A percentile compares a stretch with the other conserved stretches of the same genome.
phyloP scores from a whole-genome alignment of 2,113 vertebrate genomes.

The Nanger granti region DNA sequence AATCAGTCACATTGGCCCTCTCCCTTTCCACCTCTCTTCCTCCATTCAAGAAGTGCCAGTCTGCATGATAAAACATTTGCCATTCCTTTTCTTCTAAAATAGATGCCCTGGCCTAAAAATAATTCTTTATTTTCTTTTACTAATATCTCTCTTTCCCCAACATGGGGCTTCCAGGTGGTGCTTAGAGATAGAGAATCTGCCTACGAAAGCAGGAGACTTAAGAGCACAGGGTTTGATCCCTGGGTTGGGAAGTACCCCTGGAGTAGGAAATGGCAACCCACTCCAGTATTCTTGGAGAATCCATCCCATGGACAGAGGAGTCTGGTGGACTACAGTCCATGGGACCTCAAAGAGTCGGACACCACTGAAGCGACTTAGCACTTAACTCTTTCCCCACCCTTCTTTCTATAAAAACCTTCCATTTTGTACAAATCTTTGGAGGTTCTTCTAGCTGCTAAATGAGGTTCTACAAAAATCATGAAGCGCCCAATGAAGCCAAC shows the following conservation, averaged over 20 bases:
- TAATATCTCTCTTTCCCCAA: neutral
- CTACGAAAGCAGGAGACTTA: neutral
- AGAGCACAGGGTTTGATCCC: neutral
- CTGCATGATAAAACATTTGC: neutral
- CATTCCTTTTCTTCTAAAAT: neutral
- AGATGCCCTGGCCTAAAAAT: neutral
- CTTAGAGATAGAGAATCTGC: neutral
- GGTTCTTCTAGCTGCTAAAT: neutral
- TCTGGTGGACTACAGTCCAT: neutral
- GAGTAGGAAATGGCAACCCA: neutral
- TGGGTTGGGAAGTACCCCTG: neutral
- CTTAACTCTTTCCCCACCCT: neutral
- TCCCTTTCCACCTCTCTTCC: neutral
- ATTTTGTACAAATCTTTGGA: neutral
- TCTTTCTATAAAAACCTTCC: neutral
- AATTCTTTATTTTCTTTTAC: neutral
- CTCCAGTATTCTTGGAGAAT: neutral
- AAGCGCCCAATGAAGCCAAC: neutral
- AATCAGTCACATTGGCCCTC: neutral
- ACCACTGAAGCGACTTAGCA: neutral
- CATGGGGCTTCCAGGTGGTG: neutral
- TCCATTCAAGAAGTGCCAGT: neutral
- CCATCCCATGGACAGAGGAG: neutral
- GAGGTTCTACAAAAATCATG: neutral
- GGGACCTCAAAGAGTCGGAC: neutral